Percentiles rank a stretch among this genome's conserved stretches.
phyloP scores from a whole-genome alignment of 2,113 vertebrate species.

The Emydocephalus ijimae region DNA sequence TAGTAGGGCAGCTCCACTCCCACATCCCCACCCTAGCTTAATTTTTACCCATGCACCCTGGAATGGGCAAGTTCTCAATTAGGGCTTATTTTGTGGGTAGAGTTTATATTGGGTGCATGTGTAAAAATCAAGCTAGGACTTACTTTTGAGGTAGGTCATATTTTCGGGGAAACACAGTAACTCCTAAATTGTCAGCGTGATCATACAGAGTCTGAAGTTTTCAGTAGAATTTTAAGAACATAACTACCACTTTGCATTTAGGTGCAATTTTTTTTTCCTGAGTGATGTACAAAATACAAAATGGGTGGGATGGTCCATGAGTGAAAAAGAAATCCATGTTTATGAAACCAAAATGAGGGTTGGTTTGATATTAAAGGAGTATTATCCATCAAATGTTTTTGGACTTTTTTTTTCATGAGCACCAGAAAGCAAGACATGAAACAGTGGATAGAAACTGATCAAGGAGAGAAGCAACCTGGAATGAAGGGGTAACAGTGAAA shows the following conservation, averaged over 20 bases:
- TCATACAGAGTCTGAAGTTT: background rate
- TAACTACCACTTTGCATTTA: background rate
- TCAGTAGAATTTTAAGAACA: background rate
- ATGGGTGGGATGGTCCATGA: background rate
- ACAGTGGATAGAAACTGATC: background rate
- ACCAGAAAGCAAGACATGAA: background rate
- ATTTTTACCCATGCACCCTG: too few species aligned
- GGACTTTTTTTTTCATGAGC: background rate
- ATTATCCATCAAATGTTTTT: background rate
- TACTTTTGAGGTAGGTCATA: too few species aligned
- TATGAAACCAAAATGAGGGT: background rate
- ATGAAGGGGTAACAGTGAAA: background rate
- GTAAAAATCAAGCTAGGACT: too few species aligned
- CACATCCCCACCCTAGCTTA: too few species aligned
- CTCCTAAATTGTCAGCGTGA: background rate
- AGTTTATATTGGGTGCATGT: too few species aligned
- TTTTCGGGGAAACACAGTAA: too few species aligned
- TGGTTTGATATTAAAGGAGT: background rate
- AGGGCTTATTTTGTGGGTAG: too few species aligned
- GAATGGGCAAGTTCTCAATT: too few species aligned
- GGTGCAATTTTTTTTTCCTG: background rate
- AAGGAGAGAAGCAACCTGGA: background rate
- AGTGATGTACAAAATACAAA: background rate
- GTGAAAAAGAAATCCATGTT: background rate
- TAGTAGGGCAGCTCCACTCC: too few species aligned